Conservation (phyloP, 2,797 vertebrate species). For the Megalops cyprinoides region DNA sequence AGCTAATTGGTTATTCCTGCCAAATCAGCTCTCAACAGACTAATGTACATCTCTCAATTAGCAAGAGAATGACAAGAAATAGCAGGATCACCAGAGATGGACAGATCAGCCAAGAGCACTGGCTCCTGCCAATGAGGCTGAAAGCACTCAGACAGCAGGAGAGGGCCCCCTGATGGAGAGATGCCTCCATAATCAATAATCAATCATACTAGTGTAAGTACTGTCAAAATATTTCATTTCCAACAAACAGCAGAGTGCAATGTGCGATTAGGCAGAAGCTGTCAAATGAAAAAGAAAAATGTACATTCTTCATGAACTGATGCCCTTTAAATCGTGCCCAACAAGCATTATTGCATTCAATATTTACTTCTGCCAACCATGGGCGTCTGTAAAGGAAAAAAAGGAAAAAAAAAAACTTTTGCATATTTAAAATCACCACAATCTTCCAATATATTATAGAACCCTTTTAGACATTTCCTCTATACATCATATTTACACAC, state of each 20-base stretch:
- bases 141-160: constrained; percentile 57
- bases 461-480: constrained; percentile 70
- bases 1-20: too few species aligned
- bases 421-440: constrained; percentile 55
- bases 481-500: constrained; percentile 70
- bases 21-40: too few species aligned
- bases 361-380: constrained; percentile 50
- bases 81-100: background rate
- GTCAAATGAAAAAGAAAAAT: constrained; percentile 53
- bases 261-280: constrained; percentile 46
- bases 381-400: constrained; percentile 55
- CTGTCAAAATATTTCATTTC: constrained; percentile 47
- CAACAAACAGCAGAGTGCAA: constrained; percentile 71
- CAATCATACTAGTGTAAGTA: background rate
- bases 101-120: background rate
- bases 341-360: constrained; percentile 76
- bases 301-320: constrained; percentile 67
- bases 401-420: constrained; percentile 45
- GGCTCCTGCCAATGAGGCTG: constrained; percentile 46
- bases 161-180: constrained; percentile 56
- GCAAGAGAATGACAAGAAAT: background rate
- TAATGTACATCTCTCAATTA: background rate
- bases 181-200: constrained; percentile 47
- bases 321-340: constrained; percentile 59
- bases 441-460: constrained; percentile 71